A percentile compares a stretch with the other conserved stretches of the same genome.
phyloP scores from a whole-genome alignment of 2,113 vertebrate species.

The Microtus montanus region DNA sequence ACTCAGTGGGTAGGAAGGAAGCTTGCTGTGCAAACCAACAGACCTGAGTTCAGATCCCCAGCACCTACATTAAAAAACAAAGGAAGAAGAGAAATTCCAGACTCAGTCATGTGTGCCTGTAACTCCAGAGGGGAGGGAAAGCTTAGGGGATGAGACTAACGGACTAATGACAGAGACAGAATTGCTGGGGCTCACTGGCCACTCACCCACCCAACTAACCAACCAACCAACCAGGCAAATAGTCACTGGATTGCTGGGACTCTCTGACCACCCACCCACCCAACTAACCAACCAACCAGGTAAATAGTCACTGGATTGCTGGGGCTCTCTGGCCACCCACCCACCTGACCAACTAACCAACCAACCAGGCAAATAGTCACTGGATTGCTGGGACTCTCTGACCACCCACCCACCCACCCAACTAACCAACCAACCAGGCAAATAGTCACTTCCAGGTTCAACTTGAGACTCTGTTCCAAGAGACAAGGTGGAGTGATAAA shows the following conservation, averaged over 20 bases:
- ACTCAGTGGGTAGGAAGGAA: not conserved
- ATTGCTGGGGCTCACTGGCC: too few species aligned
- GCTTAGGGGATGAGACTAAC: not conserved
- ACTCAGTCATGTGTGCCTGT: not conserved
- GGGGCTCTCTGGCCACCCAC: too few species aligned
- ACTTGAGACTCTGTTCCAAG: not conserved
- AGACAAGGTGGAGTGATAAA: not conserved
- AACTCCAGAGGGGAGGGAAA: too few species aligned
- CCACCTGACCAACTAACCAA: too few species aligned
- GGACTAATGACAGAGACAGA: not conserved
- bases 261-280: not conserved
- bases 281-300: not conserved
- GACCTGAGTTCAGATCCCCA: not conserved
- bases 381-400: not conserved
- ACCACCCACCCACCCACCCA: not conserved
- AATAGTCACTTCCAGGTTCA: not conserved
- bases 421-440: too few species aligned
- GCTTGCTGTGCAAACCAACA: not conserved
- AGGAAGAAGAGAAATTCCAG: not conserved
- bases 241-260: not conserved
- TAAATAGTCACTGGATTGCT: too few species aligned
- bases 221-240: not conserved
- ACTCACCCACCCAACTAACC: not conserved
- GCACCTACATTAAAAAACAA: not conserved
- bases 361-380: not conserved